Evolutionary conservation across 2,797 vertebrate genomes (phyloP).

Genomic region (Aplochiton taeniatus): DNA sequence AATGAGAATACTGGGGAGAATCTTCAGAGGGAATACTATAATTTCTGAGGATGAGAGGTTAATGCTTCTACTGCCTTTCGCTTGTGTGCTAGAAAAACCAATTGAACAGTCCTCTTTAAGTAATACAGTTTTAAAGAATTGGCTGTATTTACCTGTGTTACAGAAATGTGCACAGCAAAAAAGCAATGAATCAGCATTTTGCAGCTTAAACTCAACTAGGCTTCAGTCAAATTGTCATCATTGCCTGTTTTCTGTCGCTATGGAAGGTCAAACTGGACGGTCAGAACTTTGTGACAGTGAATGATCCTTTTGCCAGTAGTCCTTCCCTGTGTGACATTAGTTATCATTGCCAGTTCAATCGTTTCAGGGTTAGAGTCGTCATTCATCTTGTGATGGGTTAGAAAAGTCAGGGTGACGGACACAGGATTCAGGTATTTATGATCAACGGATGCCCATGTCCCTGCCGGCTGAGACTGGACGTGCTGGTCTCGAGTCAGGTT

Average conservation of each 20-base stretch:
- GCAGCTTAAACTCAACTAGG: not conserved
- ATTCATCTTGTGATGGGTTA: constrained; percentile 72
- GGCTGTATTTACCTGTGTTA: constrained; percentile 13
- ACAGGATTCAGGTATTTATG: constrained; percentile 67
- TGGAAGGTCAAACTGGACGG: constrained; percentile 22
- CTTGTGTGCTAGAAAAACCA: not conserved
- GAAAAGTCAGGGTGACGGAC: constrained; percentile 55
- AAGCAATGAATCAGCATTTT: not conserved
- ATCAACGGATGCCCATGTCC: constrained; percentile 61
- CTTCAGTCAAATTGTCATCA: too few species aligned
- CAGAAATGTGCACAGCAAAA: too few species aligned
- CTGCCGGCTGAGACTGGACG: constrained; percentile 39
- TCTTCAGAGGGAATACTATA: not conserved
- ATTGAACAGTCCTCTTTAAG: not conserved
- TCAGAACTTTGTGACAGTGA: constrained; percentile 67
- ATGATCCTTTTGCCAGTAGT: constrained; percentile 56
- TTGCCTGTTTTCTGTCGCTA: not conserved
- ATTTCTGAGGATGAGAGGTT: not conserved
- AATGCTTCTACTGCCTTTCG: not conserved
- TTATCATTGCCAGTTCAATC: constrained; percentile 72
- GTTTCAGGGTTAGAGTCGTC: constrained; percentile 68
- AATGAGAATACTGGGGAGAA: not conserved
- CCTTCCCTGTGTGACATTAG: constrained; percentile 65
- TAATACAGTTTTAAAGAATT: not conserved
- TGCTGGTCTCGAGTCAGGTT: constrained; percentile 24